Conservation (phyloP, 2,797 vertebrate species). For the Sphenopsis melanotis region DNA sequence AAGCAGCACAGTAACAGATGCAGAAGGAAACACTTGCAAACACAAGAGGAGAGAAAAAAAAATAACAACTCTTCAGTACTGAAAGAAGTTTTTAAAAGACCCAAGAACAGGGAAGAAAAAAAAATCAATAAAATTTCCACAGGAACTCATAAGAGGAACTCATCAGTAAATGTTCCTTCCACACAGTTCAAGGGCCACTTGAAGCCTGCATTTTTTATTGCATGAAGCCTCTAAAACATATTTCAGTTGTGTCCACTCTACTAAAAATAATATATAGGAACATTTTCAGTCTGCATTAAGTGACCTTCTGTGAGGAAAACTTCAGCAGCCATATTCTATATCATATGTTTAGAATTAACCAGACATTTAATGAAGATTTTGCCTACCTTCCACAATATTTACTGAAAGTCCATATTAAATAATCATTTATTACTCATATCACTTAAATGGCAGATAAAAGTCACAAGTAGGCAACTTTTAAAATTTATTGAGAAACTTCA, state of each 20-base stretch:
- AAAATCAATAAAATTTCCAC: not conserved
- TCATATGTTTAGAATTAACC: not conserved
- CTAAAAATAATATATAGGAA: not conserved
- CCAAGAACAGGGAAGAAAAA: not conserved
- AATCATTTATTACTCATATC: not conserved
- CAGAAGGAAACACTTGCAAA: not conserved
- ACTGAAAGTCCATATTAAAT: not conserved
- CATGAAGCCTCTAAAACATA: not conserved
- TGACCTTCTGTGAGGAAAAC: not conserved
- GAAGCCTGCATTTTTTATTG: not conserved
- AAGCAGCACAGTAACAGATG: not conserved
- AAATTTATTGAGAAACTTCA: not conserved
- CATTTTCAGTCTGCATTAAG: not conserved
- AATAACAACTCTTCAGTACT: not conserved
- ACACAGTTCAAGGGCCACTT: not conserved
- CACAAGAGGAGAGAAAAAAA: not conserved
- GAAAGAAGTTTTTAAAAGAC: not conserved
- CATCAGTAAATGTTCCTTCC: not conserved
- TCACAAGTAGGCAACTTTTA: not conserved
- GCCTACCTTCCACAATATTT: not conserved
- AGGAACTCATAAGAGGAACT: not conserved
- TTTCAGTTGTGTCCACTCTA: not conserved
- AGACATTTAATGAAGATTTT: not conserved
- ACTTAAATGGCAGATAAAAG: not conserved
- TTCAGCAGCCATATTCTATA: not conserved